A percentile compares a stretch with the other conserved stretches of the same genome.
Conservation (phyloP, 2,113 vertebrate species). For the Petroica traversi region DNA sequence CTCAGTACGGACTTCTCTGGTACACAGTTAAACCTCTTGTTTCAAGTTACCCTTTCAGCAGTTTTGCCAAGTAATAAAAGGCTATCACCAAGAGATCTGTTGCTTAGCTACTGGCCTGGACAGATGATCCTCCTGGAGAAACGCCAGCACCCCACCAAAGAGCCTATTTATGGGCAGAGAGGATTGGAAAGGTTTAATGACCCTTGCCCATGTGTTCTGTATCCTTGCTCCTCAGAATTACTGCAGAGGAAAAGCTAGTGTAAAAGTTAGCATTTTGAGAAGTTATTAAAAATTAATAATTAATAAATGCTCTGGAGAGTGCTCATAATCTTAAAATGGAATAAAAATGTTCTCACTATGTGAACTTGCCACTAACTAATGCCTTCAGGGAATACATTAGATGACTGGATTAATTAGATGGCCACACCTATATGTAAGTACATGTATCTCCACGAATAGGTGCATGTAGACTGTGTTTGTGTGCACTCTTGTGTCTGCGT, state of each 20-base stretch:
- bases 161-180: neutral
- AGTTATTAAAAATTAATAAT: neutral
- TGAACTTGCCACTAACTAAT: neutral
- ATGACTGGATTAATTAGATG: neutral
- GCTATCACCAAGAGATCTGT: neutral
- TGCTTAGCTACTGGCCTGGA: neutral
- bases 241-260: neutral
- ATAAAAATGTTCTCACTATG: neutral
- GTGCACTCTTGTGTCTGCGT: neutral
- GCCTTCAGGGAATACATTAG: neutral
- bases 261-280: neutral
- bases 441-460: neutral
- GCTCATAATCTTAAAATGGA: neutral
- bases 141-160: neutral
- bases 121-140: neutral
- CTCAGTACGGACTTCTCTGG: neutral
- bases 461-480: neutral
- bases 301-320: neutral
- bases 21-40: neutral
- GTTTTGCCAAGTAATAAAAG: neutral
- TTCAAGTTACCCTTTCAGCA: neutral
- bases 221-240: neutral
- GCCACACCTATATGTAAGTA: neutral
- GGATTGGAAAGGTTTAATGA: neutral
- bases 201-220: neutral